Percentiles rank a stretch among this genome's conserved stretches.
phyloP scores from a whole-genome alignment of 2,888 invertebrate genomes.

The Nasonovia ribisnigri region DNA sequence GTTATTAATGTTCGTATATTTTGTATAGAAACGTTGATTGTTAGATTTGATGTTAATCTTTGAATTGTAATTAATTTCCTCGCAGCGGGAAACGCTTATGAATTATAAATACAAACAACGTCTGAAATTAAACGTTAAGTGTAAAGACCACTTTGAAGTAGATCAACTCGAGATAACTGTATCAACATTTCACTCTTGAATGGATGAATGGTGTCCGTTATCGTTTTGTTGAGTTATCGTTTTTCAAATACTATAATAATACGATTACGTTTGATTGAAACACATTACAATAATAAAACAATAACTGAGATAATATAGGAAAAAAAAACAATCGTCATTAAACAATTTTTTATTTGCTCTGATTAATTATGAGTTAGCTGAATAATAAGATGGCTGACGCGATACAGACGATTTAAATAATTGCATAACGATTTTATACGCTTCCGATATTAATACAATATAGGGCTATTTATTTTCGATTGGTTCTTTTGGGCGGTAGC shows the following conservation, averaged over 20 bases:
- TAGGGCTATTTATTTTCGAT: conserved; percentile 3
- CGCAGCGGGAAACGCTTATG: neutral
- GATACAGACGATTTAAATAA: neutral
- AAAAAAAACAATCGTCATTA: neutral
- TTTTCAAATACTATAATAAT: neutral
- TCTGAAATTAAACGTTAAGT: neutral
- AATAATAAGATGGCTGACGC: neutral
- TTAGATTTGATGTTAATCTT: conserved; percentile 11
- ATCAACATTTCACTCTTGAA: neutral
- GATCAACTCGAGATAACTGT: neutral
- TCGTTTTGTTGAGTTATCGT: neutral
- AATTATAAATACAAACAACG: neutral
- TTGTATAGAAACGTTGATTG: neutral
- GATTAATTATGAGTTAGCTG: neutral
- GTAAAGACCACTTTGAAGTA: neutral
- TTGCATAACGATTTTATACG: neutral
- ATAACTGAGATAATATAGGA: neutral
- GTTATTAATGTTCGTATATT: neutral
- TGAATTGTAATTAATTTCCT: neutral
- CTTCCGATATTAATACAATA: neutral
- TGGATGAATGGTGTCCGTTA: neutral
- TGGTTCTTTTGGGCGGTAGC: neutral
- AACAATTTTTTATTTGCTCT: neutral
- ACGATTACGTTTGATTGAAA: neutral
- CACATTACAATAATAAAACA: neutral